A percentile compares a stretch with the other conserved stretches of the same genome.
phyloP scores from a whole-genome alignment of 2,113 vertebrate genomes.

The Ptilorrhoa leucosticta region DNA sequence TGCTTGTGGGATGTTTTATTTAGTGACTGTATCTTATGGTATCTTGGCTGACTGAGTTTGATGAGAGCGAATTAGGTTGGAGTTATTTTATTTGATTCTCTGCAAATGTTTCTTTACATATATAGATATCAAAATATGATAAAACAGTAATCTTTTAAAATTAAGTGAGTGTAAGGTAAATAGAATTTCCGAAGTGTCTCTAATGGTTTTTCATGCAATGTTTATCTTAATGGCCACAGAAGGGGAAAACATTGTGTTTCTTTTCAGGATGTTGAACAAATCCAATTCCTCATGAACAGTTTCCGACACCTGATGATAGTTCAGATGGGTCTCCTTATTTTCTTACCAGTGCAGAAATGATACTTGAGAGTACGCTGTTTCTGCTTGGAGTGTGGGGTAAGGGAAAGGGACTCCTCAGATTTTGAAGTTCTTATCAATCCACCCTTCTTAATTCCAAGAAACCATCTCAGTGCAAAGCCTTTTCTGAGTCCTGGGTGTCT shows the following conservation, averaged over 20 bases:
- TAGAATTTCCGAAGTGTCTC: neutral
- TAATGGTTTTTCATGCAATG: neutral
- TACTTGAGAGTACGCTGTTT: neutral
- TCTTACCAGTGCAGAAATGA: constrained; percentile 12
- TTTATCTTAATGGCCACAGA: neutral
- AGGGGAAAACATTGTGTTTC: neutral
- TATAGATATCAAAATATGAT: constrained; percentile 33
- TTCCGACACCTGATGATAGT: constrained; percentile 13
- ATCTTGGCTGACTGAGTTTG: constrained; percentile 30
- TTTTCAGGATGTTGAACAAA: neutral
- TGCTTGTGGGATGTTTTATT: constrained; percentile 4
- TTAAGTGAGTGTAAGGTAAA: constrained; percentile 35
- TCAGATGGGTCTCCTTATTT: constrained; percentile 20
- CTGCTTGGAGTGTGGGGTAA: neutral
- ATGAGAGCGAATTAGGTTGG: neutral
- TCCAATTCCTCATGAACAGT: neutral
- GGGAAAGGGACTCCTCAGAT: neutral
- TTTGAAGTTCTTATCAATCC: neutral
- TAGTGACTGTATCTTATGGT: neutral
- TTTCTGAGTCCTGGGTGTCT: neutral
- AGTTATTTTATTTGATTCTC: constrained; percentile 38
- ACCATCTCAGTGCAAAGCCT: neutral
- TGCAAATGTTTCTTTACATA: constrained; percentile 42
- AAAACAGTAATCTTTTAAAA: constrained; percentile 53
- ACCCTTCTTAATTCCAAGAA: neutral